Base-by-base conservation (phyloP, 1,140 invertebrate species). In the Lithobius niger region DNA sequence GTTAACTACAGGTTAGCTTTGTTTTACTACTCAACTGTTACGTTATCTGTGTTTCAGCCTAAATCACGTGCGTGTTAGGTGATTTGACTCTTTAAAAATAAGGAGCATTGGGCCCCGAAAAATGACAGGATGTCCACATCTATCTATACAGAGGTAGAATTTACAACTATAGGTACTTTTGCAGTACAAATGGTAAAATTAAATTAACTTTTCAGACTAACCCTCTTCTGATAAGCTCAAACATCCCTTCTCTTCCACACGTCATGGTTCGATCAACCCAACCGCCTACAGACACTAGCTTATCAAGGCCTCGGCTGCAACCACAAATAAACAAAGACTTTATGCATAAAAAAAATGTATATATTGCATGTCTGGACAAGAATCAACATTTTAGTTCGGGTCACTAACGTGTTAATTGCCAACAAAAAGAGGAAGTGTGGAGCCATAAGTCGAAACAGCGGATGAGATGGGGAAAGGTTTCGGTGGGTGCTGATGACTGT, bases 181-280 rank as follows among this genome's bases (percentile, higher is more conserved):
- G 52, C 3, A 22, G n/a, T 3, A 27, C 25, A 31, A 16, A 54
- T 28, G 13, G 4, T 6, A 45, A 45, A 10, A 45, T 45, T 45
- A 19, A 45, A 49, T 57, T 24, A 4, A 18, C 25, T 55, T 60
- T 57, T n/a, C n/a, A n/a, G n/a, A n/a, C n/a, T n/a, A n/a, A 65
- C 64, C 64, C 61, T 60, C 61, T 63, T 42, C 40, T 51, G 43
- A 76, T 73, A 45, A 74, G 63, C 27, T 70, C 60, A 57, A 74
- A 71, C 66, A 75, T 72, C 25, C 73, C 74, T 48, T 62, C 59
- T 26, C 67, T 61, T 2, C 74, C 73, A 53, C 69, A 62, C 16
- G 71, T 73, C 71, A 73, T 76, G 16, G 72, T 71, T 55, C 64
- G 68, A 57, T 76, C 73, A 16, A 76, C 71, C 73, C 73, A 76